Base-by-base conservation (phyloP, 2,797 vertebrate genomes). In the Galago senegalensis region DNA sequence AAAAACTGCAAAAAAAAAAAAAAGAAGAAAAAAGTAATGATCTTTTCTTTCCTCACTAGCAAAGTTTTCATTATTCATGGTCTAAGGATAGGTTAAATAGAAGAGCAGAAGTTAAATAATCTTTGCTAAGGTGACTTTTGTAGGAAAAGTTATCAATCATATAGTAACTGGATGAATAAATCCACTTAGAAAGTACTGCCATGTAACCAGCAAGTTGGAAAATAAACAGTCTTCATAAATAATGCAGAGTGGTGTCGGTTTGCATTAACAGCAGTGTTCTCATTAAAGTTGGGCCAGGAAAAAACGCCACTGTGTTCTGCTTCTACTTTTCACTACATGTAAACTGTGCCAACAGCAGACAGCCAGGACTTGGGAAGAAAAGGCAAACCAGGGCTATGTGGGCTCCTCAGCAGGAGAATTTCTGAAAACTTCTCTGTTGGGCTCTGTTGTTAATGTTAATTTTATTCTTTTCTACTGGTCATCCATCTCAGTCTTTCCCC, bases 181-280 rank as follows among this genome's bases (percentile, higher is more conserved):
- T 73, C 60, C 37, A 75, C 43, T 56, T 49, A 96, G 84, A 81
- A 93, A 43, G 60, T 85, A 56, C 61, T 70, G 67, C 67, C 12
- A 6, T 75, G 80, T 92, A 84, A 84, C 93, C 58, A 92, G 95
- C 93, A 96, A 94, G 80, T 84, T 91, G 94, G 96, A 97, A 96
- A 96, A 94, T 94, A 87, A 97, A 82, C 90, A 96, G 3, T 79
- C 83, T 92, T 93, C 4, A 0, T 98, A 96, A 97, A 97, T 98
- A 97, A 97, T 98, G 89, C 87, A 97, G 88, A 56, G 1, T 65
- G 73, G 96, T 96, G 58, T 97, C 96, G 83, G 91, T 97, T 97
- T 97, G 86, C 87, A 70, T 90, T 89, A 58, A 73, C 93, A 97
- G 72, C 89, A 70, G 79, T 81, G 91, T 89, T 97, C 93, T 95